phyloP scores from a whole-genome alignment of 2,888 invertebrate genomes.

The Pachliopta kotzebuea region DNA sequence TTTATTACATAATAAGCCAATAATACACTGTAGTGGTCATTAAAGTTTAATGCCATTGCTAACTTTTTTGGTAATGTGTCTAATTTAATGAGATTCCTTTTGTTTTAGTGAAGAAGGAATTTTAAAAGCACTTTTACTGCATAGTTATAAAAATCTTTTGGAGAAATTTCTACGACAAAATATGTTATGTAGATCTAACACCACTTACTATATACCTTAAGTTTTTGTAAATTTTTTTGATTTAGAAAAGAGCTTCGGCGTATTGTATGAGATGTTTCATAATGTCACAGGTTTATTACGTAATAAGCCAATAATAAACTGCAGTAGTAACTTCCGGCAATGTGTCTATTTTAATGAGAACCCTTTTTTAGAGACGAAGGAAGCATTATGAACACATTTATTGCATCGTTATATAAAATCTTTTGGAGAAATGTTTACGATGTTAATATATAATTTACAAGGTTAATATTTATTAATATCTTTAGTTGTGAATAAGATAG shows the following conservation, averaged over 20 bases:
- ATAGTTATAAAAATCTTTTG: constrained; percentile 9
- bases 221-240: too few species aligned
- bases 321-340: too few species aligned
- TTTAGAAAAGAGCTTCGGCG: too few species aligned
- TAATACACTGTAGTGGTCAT: neutral
- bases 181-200: too few species aligned
- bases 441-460: neutral
- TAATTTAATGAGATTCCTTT: constrained; percentile 11
- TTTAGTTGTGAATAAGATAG: neutral
- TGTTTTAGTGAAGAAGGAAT: constrained; percentile 7
- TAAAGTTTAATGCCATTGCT: constrained; percentile 1
- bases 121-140: constrained; percentile 9
- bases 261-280: too few species aligned
- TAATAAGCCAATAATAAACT: too few species aligned
- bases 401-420: constrained; percentile 9
- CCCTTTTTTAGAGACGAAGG: constrained; percentile 15
- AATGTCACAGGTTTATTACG: too few species aligned
- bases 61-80: constrained; percentile 13
- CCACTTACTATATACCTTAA: too few species aligned
- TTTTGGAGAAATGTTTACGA: constrained; percentile 16
- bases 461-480: neutral
- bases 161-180: constrained; percentile 16
- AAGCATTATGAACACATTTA: constrained; percentile 9
- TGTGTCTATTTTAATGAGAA: constrained; percentile 4
- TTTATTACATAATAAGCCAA: too few species aligned